Evolutionary conservation across 2,797 vertebrate genomes (phyloP), one percentile per base, ranked within the genome.

Genomic region (Gymnoscopelus braueri): DNA sequence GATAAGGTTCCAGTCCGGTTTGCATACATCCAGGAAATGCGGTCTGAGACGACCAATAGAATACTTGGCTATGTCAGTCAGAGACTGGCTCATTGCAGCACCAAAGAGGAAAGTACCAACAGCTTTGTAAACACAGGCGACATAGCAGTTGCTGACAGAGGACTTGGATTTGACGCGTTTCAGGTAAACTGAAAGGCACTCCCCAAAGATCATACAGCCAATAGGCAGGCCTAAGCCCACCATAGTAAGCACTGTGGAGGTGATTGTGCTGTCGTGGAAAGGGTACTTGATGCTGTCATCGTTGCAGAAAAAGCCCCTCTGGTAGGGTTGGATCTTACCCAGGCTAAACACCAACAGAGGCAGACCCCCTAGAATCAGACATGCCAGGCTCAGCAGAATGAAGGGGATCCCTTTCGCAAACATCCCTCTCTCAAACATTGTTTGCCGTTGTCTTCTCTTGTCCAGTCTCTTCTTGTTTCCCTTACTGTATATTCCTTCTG

Each of bases 241-340:
- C 80, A 94, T 89, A 94, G 92, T 95, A 88, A 99, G 96, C 86
- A 97, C 94, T 77, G 93, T 94, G 93, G 94, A 92, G 92, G 94
- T 93, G 95, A 99, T 14, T 81, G 98, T 99, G 95, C 97, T 93
- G 89, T 82, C 75, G 93, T 96, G 96, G 96, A 96, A 99, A 70
- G 95, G 97, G 89, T 98, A 99, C 89, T 87, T 94, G 96, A 99
- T 97, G 97, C 93, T 97, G 89, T 95, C 96, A 90, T 99, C 98
- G 82, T 91, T 94, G 98, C 98, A 99, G 96, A 98, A 98, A 98
- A 99, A 97, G 94, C 98, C 97, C 89, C 96, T 96, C 90, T 98
- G 95, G 96, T 96, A 99, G 65, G 97, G 97, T 81, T 94, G 94
- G 93, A 98, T 92, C 94, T 97, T 96, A 95, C 94, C 95, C 94